phyloP scores from a whole-genome alignment of 2,797 vertebrate genomes.

The Pampus argenteus region DNA sequence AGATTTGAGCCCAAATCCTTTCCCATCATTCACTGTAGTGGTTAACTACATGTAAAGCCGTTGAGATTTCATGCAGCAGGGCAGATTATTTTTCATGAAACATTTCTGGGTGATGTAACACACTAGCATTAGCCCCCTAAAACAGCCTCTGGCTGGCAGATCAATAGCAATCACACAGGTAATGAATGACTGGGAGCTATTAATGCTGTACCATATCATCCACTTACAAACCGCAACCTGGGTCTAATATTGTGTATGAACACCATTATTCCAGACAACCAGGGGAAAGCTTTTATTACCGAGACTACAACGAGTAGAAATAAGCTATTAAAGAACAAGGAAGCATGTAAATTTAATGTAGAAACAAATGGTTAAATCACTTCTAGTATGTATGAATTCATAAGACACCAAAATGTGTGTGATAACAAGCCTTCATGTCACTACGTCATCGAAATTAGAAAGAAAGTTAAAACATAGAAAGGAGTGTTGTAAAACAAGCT shows the following conservation, averaged over 20 bases:
- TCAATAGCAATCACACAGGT: conserved; percentile 69
- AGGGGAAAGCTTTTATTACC: conserved; percentile 10
- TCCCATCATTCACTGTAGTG: conserved; percentile 54
- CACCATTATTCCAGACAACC: conserved; percentile 5
- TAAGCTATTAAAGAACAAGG: conserved; percentile 5
- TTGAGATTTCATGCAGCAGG: conserved; percentile 22
- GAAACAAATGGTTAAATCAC: conserved; percentile 10
- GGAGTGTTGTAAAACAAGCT: conserved; percentile 13
- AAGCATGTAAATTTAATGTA: neutral
- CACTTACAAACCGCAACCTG: conserved; percentile 33
- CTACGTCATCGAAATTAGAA: neutral
- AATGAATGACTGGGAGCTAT: conserved; percentile 58
- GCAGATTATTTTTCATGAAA: conserved; percentile 30
- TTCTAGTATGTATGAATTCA: neutral
- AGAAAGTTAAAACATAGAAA: neutral
- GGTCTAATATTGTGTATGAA: conserved; percentile 10
- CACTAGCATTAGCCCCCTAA: neutral
- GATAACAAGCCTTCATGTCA: neutral
- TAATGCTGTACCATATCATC: conserved; percentile 33
- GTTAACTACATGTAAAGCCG: conserved; percentile 43
- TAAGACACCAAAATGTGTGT: neutral
- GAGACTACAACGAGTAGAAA: neutral
- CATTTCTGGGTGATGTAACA: neutral
- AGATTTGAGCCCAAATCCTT: conserved; percentile 31
- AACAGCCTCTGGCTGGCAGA: conserved; percentile 34